Evolutionary conservation across 2,797 vertebrate genomes (phyloP).

Genomic region (Sylvilagus floridanus): DNA sequence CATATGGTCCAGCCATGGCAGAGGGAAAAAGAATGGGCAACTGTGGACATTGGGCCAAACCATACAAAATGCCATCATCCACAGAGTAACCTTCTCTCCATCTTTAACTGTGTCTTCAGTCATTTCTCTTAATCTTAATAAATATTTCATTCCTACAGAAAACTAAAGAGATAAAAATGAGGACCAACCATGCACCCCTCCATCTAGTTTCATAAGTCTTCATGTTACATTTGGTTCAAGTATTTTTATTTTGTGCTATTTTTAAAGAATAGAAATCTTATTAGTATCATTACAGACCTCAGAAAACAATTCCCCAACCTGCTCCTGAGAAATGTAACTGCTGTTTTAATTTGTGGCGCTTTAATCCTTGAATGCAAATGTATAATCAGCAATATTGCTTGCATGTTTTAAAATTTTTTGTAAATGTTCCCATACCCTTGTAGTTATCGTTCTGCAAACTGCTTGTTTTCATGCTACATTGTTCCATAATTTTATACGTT

Average conservation of each 20-base stretch:
- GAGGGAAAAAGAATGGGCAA: neutral
- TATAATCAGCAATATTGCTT: neutral
- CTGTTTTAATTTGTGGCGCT: neutral
- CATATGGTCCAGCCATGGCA: neutral
- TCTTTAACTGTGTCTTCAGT: neutral
- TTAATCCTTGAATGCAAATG: neutral
- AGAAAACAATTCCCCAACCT: neutral
- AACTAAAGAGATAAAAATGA: neutral
- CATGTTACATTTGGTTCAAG: neutral
- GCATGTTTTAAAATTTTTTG: neutral
- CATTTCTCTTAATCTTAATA: neutral
- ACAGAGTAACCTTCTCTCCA: neutral
- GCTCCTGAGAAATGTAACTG: neutral
- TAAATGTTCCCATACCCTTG: neutral
- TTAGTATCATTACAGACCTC: neutral
- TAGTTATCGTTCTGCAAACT: neutral
- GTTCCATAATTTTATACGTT: constrained; percentile 43
- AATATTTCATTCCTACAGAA: neutral
- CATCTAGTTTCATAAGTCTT: neutral
- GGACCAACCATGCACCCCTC: neutral
- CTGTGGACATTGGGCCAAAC: neutral
- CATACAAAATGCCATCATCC: fast-evolving
- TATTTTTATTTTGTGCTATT: neutral
- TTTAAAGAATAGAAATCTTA: neutral
- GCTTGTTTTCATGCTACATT: constrained; percentile 13